Conservation (phyloP, 2,113 vertebrate species). For the Psittacus erithacus region DNA sequence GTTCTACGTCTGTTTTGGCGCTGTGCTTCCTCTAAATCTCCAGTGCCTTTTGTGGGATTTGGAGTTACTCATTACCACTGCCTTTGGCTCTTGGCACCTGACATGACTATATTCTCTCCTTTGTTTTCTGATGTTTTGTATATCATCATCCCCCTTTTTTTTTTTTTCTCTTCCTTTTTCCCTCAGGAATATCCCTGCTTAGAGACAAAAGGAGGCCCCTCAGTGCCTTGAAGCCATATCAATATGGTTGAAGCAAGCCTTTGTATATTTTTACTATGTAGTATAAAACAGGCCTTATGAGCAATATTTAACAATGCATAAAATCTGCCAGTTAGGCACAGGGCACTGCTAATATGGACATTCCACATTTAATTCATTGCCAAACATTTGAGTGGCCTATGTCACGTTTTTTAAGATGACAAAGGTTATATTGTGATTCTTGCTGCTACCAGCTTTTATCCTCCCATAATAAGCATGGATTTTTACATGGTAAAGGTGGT, state of each 20-base stretch:
- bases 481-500: background rate
- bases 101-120: background rate
- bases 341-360: background rate
- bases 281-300: background rate
- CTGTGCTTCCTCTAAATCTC: background rate
- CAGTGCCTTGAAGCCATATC: background rate
- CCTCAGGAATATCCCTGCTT: background rate
- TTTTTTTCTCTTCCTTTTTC: too few species aligned
- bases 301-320: background rate
- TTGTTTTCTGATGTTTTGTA: background rate
- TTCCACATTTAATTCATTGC: background rate
- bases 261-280: background rate
- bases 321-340: background rate
- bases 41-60: background rate
- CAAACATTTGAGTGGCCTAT: background rate
- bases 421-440: background rate
- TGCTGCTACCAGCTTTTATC: background rate
- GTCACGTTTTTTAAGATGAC: background rate
- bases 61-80: background rate
- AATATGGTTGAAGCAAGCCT: background rate
- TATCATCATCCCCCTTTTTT: accelerated
- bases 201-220: background rate
- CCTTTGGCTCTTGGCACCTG: background rate
- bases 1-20: background rate
- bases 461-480: background rate